Conservation (phyloP, 2,113 vertebrate genomes). For the Mirounga angustirostris region DNA sequence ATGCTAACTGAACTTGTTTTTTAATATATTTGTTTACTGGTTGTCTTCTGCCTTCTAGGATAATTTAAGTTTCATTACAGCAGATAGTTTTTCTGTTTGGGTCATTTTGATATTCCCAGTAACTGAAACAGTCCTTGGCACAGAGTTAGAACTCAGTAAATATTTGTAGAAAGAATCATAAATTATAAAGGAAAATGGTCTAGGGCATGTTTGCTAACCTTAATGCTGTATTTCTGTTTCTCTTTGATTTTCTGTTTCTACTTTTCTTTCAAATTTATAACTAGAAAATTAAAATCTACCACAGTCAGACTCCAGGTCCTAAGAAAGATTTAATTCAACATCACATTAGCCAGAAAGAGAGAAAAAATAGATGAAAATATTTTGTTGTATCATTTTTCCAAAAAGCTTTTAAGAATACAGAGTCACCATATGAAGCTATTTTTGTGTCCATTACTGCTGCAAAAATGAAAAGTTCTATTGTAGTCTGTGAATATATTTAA, state of each 20-base stretch:
- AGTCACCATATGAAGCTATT: constrained; percentile 42
- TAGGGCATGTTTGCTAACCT: constrained; percentile 51
- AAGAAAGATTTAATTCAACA: constrained; percentile 33
- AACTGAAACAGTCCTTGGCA: background rate
- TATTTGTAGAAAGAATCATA: constrained; percentile 52
- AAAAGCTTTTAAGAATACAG: constrained; percentile 69
- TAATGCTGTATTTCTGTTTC: constrained; percentile 49
- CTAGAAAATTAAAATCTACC: constrained; percentile 56
- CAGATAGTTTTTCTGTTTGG: constrained; percentile 24
- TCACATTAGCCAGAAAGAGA: constrained; percentile 68
- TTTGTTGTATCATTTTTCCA: constrained; percentile 60
- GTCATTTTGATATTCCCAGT: background rate
- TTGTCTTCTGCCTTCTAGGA: constrained; percentile 19
- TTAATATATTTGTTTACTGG: constrained; percentile 4
- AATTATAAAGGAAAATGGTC: constrained; percentile 36
- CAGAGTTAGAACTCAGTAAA: constrained; percentile 29
- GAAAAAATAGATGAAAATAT: constrained; percentile 72
- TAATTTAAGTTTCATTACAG: background rate
- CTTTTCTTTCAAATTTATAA: constrained; percentile 45
- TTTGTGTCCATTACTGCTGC: constrained; percentile 64
- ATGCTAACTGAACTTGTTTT: background rate
- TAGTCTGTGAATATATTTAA: constrained; percentile 66
- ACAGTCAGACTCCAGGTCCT: constrained; percentile 26
- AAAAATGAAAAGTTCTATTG: constrained; percentile 70
- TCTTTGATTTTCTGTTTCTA: constrained; percentile 56